Percentiles rank a stretch among this genome's conserved stretches.
Conservation (phyloP, 2,113 vertebrate genomes). For the Oxygymnocypris stewartii region DNA sequence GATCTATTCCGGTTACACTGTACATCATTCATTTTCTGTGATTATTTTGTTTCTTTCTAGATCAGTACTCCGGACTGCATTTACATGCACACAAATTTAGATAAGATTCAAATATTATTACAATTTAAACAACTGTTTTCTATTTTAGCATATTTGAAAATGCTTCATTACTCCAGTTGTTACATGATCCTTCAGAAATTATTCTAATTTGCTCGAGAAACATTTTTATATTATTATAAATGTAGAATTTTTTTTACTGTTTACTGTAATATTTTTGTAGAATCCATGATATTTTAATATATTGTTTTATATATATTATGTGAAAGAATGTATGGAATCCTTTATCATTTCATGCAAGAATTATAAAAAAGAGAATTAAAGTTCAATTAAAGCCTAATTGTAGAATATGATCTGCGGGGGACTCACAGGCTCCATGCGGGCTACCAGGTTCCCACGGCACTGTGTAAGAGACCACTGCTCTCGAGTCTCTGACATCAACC, state of each 20-base stretch:
- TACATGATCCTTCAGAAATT: background rate
- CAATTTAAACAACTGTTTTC: background rate
- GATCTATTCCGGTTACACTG: background rate
- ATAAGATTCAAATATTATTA: background rate
- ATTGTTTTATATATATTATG: background rate
- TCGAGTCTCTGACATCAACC: background rate
- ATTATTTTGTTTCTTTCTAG: background rate
- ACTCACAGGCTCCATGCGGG: background rate
- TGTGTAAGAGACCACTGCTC: background rate
- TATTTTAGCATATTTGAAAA: background rate
- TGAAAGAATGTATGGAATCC: background rate
- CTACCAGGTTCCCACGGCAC: background rate
- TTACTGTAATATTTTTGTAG: too few relatives aligned
- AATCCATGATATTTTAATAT: background rate
- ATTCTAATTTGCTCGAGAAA: too few relatives aligned
- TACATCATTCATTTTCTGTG: conserved; percentile 1
- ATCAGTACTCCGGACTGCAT: background rate
- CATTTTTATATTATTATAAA: too few relatives aligned
- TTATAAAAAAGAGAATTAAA: background rate
- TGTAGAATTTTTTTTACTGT: too few relatives aligned
- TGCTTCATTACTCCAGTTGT: background rate
- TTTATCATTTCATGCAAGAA: background rate
- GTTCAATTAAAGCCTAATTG: background rate
- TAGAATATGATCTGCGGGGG: background rate
- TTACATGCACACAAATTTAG: background rate